Conservation (phyloP, 2,797 vertebrate species). For the Perdix hodgsoniae region DNA sequence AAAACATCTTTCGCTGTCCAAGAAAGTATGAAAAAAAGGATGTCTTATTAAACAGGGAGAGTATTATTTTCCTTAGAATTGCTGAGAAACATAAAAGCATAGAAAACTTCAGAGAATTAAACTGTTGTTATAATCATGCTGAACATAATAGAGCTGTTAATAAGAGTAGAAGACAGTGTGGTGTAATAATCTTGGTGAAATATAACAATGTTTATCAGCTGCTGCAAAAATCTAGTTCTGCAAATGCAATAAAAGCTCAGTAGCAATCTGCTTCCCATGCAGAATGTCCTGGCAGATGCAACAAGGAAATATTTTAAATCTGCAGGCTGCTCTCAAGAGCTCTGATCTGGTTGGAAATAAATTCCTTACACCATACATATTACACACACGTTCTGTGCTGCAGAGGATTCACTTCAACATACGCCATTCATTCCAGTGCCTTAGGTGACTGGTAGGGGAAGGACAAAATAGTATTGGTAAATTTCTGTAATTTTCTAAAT, state of each 20-base stretch:
- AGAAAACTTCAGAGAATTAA: not conserved
- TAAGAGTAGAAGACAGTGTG: not conserved
- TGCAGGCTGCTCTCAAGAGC: not conserved
- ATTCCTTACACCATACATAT: not conserved
- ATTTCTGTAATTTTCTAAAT: conserved; percentile 21
- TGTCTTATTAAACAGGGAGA: not conserved
- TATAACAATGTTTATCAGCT: not conserved
- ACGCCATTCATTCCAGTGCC: not conserved
- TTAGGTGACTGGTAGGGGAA: not conserved
- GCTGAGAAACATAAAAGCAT: not conserved
- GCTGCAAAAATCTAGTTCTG: not conserved
- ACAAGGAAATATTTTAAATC: conserved; percentile 12
- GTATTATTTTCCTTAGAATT: not conserved
- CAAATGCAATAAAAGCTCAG: not conserved
- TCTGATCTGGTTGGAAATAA: conserved; percentile 2
- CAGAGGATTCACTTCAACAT: not conserved
- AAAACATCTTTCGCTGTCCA: not conserved
- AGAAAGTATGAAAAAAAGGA: not conserved
- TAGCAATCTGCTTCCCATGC: not conserved
- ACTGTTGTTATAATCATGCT: not conserved
- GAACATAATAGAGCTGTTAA: not conserved
- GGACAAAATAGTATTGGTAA: not conserved
- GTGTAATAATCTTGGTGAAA: not conserved
- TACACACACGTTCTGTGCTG: not conserved
- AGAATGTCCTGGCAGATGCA: not conserved